A percentile compares a stretch with the other conserved stretches of the same genome.
These are phyloP conservation scores for Nyctereutes procyonoides DNA, from an alignment of 2,113 vertebrate genomes.

Conservation along the genomic window DNA sequence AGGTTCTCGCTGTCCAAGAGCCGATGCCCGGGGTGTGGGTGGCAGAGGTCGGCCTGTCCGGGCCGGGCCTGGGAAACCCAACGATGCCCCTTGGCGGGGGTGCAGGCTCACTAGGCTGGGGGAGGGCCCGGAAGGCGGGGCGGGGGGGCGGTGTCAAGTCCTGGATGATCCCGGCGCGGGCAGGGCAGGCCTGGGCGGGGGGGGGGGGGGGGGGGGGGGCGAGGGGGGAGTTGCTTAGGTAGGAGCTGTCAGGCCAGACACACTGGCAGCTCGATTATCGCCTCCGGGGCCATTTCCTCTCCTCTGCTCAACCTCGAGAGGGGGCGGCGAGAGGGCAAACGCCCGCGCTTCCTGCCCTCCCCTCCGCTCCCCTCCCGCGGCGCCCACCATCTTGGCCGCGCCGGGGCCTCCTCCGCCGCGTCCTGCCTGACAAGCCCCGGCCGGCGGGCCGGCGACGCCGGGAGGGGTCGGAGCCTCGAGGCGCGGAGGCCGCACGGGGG, in stretches of 20 bases:
- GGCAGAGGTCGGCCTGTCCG: background rate
- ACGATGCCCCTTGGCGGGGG: too few relatives aligned
- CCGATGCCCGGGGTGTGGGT: background rate
- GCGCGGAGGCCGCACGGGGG: background rate
- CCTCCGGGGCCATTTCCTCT: constrained; percentile 70
- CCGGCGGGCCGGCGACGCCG: background rate
- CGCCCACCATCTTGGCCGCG: background rate
- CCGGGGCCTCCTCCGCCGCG: background rate
- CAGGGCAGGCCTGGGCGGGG: background rate
- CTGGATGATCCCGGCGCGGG: background rate
- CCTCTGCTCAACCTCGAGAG: constrained; percentile 2
- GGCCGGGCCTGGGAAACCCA: background rate
- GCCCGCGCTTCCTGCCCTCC: constrained; percentile 66
- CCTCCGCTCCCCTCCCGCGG: background rate
- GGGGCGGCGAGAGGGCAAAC: constrained; percentile 8
- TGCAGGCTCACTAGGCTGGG: background rate
- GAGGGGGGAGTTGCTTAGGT: too few relatives aligned
- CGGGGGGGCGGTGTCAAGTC: background rate
- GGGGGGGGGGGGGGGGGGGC: background rate
- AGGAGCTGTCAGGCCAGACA: background rate
- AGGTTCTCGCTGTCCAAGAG: background rate
- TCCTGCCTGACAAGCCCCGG: background rate
- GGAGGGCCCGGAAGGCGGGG: background rate
- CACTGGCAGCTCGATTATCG: background rate
- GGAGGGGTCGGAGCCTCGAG: background rate